A percentile compares a stretch with the other conserved stretches of the same genome.
These are phyloP conservation scores for Bettongia penicillata DNA, from an alignment of 2,113 vertebrate species.

Conservation along the genomic window DNA sequence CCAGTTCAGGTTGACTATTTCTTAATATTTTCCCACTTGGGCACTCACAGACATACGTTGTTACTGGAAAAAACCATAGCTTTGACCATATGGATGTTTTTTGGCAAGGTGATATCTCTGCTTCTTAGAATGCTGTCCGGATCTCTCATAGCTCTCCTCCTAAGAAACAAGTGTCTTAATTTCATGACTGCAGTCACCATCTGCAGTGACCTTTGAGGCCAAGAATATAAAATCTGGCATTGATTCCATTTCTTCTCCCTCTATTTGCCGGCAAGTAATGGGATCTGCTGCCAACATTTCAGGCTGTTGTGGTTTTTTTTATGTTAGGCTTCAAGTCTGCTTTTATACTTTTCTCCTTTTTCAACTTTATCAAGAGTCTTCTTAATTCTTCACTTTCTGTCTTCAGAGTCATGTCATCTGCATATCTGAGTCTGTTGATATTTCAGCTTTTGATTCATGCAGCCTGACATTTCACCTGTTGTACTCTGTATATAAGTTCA, in stretches of 20 bases:
- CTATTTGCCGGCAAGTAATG: neutral
- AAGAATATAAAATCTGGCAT: neutral
- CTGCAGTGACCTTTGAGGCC: neutral
- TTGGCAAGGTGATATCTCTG: neutral
- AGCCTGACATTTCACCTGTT: neutral
- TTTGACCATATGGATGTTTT: neutral
- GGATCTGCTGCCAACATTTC: neutral
- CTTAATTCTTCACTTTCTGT: neutral
- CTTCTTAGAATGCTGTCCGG: neutral
- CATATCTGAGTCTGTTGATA: neutral
- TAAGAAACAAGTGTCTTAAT: neutral
- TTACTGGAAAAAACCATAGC: neutral
- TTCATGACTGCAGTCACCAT: neutral
- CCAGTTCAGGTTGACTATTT: neutral
- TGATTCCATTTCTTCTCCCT: neutral
- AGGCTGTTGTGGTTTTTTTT: neutral
- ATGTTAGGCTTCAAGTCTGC: neutral
- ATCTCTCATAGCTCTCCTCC: neutral
- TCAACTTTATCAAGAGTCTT: no score
- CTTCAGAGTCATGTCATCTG: neutral
- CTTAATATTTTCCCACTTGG: neutral
- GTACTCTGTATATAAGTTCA: neutral
- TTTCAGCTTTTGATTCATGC: neutral
- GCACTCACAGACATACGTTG: neutral
- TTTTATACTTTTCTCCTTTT: neutral